Evolutionary conservation across 2,797 vertebrate genomes (phyloP).

Genomic region (Clarias pachynema): DNA sequence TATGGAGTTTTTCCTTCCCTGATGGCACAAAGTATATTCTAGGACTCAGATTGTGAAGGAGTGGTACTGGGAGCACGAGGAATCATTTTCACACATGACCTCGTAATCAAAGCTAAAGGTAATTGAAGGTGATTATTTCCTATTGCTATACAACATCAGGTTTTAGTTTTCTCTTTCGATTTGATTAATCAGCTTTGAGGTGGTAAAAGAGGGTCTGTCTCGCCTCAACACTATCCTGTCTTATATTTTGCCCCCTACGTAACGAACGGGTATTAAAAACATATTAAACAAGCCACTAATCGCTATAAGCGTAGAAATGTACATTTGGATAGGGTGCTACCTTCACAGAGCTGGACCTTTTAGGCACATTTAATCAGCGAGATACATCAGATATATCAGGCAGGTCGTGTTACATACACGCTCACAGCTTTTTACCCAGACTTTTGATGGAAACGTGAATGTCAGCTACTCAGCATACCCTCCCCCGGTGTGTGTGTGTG

Average conservation of each 20-base stretch:
- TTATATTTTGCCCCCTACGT: not conserved
- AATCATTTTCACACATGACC: no score
- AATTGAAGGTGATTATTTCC: no score
- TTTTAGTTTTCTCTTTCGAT: no score
- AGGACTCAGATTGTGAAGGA: no score
- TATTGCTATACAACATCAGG: no score
- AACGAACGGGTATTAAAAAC: not conserved
- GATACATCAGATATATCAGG: not conserved
- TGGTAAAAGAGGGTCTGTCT: not conserved
- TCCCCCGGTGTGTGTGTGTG: constrained; percentile 7
- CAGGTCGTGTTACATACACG: not conserved
- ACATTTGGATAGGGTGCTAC: not conserved
- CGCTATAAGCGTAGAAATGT: not conserved
- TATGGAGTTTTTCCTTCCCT: no score
- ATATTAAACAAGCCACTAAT: not conserved
- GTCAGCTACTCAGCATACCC: not conserved
- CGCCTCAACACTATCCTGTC: not conserved
- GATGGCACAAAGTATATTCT: no score
- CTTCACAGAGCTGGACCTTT: not conserved
- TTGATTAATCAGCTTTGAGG: not conserved
- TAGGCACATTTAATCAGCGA: not conserved
- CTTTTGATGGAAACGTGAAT: not conserved
- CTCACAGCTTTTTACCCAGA: not conserved
- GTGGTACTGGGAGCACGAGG: no score
- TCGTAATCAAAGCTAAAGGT: no score